Evolutionary conservation across 2,888 invertebrate species (phyloP).

Genomic region (Andrena dorsata): DNA sequence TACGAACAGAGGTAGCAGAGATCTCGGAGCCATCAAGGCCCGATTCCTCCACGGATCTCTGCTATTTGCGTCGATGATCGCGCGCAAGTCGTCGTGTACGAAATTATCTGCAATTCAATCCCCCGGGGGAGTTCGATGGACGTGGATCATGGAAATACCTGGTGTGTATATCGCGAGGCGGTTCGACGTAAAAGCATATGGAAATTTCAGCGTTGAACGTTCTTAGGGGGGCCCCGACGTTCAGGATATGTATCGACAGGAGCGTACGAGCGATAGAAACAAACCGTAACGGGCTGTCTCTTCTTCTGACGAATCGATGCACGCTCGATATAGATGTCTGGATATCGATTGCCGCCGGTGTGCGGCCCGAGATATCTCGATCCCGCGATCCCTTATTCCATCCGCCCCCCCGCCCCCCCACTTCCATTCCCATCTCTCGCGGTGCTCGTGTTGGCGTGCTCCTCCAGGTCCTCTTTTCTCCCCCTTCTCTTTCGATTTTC

Average conservation of each 20-base stretch:
- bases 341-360: conserved; percentile 73
- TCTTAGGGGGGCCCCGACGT: conserved; percentile 28
- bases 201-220: conserved; percentile 35
- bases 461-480: background rate
- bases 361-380: conserved; percentile 70
- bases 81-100: conserved; percentile 8
- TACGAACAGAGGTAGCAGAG: too few relatives aligned
- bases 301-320: conserved; percentile 68
- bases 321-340: conserved; percentile 74
- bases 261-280: conserved; percentile 40
- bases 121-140: conserved; percentile 9
- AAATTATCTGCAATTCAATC: conserved; percentile 47
- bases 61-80: conserved; percentile 2
- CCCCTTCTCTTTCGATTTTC: background rate
- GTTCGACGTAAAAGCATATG: conserved; percentile 45
- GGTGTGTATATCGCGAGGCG: background rate
- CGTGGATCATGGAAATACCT: conserved; percentile 15
- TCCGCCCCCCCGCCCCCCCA: background rate
- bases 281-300: conserved; percentile 52
- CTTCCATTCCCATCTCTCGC: background rate
- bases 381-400: conserved; percentile 53
- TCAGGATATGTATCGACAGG: conserved; percentile 52
- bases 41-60: background rate
- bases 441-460: background rate
- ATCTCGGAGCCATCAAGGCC: too few relatives aligned